These are phyloP conservation scores for Tetramorium parvispinum DNA, from an alignment of 1,140 invertebrate species.

Conservation along the genomic window DNA sequence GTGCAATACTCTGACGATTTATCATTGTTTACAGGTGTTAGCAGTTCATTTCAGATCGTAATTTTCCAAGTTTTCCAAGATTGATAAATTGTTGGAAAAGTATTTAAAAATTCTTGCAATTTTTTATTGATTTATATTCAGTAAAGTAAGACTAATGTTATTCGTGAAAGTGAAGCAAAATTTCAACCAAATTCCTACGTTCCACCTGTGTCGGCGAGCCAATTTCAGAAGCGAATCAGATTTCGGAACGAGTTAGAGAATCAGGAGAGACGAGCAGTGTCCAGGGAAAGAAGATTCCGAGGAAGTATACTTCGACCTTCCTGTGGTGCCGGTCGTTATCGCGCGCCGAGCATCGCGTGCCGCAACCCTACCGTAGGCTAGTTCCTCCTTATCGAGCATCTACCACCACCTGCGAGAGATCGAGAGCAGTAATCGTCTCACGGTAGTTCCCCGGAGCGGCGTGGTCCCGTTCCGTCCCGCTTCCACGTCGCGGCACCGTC, in stretches of 20 bases:
- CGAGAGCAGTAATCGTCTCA: slow-evolving; percentile 58
- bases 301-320: slow-evolving; percentile 55
- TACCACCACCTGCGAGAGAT: slow-evolving; percentile 57
- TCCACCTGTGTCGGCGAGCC: slow-evolving; percentile 38
- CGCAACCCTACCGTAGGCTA: slow-evolving; percentile 48
- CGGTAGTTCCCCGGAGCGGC: slow-evolving; percentile 53
- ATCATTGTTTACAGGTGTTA: slow-evolving; percentile 20
- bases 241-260: background rate
- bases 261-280: background rate
- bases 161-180: background rate
- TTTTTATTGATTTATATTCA: background rate
- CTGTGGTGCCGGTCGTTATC: slow-evolving; percentile 40
- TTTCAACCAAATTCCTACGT: background rate
- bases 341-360: slow-evolving; percentile 41
- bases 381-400: slow-evolving; percentile 39
- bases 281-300: slow-evolving; percentile 46
- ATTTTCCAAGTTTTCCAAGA: slow-evolving; percentile 7
- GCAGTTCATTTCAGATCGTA: background rate
- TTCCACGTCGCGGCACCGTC: background rate
- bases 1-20: background rate
- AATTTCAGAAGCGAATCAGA: slow-evolving; percentile 44
- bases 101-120: background rate
- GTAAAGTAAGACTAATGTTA: background rate
- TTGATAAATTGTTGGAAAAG: background rate
- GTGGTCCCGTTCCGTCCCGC: background rate